Evolutionary conservation across 2,797 vertebrate genomes (phyloP).

Genomic region (Hydrophis major): DNA sequence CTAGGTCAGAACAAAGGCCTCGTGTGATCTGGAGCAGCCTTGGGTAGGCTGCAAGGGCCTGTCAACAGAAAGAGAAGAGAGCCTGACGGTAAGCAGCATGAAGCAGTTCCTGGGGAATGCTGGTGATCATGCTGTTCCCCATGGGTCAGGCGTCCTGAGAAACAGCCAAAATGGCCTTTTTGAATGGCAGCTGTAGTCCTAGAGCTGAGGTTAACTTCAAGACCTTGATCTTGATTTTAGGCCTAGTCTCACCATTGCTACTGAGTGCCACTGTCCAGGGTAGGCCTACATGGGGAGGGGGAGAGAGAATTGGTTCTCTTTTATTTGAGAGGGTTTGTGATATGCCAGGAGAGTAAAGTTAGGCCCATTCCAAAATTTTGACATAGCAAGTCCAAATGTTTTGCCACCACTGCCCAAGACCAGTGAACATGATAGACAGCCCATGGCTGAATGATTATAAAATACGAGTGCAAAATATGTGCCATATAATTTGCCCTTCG

Average conservation of each 20-base stretch:
- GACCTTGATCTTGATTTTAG: background rate
- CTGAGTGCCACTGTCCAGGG: background rate
- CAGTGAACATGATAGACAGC: background rate
- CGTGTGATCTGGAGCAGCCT: background rate
- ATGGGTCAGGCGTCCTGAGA: background rate
- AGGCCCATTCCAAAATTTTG: background rate
- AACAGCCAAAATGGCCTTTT: background rate
- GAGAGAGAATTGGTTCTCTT: background rate
- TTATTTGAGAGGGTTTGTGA: background rate
- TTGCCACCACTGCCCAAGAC: background rate
- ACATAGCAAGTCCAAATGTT: background rate
- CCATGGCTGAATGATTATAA: background rate
- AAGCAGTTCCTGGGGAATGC: background rate
- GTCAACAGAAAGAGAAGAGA: background rate
- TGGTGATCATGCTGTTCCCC: background rate
- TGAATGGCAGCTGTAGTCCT: background rate
- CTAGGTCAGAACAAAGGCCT: background rate
- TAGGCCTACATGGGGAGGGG: background rate
- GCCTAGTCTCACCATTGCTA: background rate
- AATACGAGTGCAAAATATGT: background rate
- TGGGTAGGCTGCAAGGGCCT: background rate
- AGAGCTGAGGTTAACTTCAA: background rate
- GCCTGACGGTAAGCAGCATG: background rate
- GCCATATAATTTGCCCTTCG: background rate
- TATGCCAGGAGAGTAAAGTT: background rate